phyloP scores from a whole-genome alignment of 2,113 vertebrate genomes.

The Spermophilus dauricus region DNA sequence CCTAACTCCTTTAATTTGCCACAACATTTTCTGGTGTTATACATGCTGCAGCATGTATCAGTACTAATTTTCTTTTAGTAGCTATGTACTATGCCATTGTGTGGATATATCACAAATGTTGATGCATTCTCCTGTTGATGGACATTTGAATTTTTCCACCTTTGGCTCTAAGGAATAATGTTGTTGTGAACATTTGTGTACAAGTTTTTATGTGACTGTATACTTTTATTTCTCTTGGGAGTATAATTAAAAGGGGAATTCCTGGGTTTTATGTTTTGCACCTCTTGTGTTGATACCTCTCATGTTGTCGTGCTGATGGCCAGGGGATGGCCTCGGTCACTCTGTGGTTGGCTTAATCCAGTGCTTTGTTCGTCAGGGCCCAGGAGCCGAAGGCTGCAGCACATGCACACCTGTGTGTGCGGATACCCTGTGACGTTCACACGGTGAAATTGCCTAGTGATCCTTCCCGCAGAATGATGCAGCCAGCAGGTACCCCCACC shows the following conservation, averaged over 20 bases:
- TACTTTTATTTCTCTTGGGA: neutral
- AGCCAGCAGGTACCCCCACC: too few species aligned
- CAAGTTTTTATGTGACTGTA: neutral
- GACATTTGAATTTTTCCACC: neutral
- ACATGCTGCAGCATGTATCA: neutral
- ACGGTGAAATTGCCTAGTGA: neutral
- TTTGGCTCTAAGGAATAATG: neutral
- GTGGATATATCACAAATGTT: neutral
- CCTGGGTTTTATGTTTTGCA: neutral
- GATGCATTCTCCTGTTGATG: neutral
- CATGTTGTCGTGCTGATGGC: too few species aligned
- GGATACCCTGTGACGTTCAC: too few species aligned
- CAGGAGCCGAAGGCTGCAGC: neutral
- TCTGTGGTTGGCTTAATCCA: neutral
- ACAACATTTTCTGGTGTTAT: neutral
- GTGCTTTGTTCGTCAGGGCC: neutral
- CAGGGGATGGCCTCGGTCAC: rapidly evolving
- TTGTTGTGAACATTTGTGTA: neutral
- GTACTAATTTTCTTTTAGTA: neutral
- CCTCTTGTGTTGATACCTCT: neutral
- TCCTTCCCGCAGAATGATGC: neutral
- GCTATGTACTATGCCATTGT: too few species aligned
- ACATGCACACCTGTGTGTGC: neutral
- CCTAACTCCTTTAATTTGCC: neutral
- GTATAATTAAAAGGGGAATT: neutral